Conservation (phyloP, 2,797 vertebrate species). For the Acipenser oxyrinchus region DNA sequence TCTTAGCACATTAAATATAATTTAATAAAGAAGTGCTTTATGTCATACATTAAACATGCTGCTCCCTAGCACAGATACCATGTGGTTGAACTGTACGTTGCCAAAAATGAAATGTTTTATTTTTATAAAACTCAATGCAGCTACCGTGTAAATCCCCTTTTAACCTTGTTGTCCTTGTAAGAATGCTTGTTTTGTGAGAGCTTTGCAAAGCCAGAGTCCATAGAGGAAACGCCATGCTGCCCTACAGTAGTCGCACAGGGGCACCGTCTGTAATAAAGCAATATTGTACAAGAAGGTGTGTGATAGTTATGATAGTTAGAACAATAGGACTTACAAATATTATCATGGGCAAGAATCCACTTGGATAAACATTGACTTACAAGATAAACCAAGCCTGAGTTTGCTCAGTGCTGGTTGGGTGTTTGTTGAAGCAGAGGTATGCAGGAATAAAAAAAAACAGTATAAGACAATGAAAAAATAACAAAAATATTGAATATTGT, state of each 20-base stretch:
- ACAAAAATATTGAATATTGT: too few relatives aligned
- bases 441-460: too few relatives aligned
- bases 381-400: conserved; percentile 13
- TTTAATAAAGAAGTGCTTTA: too few relatives aligned
- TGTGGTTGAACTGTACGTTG: conserved; percentile 4
- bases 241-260: too few relatives aligned
- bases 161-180: conserved; percentile 6
- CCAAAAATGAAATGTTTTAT: conserved; percentile 37
- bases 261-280: too few relatives aligned
- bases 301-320: conserved; percentile 15
- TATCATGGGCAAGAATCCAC: conserved; percentile 28
- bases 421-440: not conserved
- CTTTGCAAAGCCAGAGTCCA: conserved; percentile 9
- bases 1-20: too few relatives aligned
- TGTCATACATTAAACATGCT: too few relatives aligned
- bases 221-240: not conserved
- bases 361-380: conserved; percentile 30
- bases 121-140: conserved; percentile 2
- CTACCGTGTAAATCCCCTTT: conserved; percentile 15
- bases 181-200: conserved; percentile 11
- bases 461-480: too few relatives aligned
- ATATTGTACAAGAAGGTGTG: conserved; percentile 19
- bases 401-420: conserved; percentile 16
- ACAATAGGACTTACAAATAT: conserved; percentile 30
- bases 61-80: too few relatives aligned